Base-by-base conservation (phyloP, 2,113 vertebrate species). In the Myxocyprinus asiaticus region DNA sequence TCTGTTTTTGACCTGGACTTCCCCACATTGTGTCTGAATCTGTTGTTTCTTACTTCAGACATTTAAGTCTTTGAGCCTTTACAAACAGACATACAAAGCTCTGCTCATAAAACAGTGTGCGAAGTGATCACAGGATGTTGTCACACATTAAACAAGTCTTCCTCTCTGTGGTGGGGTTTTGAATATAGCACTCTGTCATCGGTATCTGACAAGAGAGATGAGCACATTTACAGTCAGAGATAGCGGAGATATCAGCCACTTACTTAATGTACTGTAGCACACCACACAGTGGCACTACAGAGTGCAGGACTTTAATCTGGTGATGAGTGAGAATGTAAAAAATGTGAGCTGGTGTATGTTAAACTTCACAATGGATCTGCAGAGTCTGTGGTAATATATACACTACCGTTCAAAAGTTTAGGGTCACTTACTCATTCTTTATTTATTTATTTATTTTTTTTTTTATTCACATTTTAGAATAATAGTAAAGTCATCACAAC, bases 31-130 rank as follows among this genome's bases (percentile, higher is more conserved):
- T 91, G 95, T 95, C 91, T 96, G 93, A 90, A 92, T 94, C 87
- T 94, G 92, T 87, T 93, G 91, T 89, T 68, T 43, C 94, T 90
- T 87, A 94, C 95, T 87, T 94, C 91, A 79, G 94, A 90, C 87
- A 94, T 91, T 94, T 91, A 68, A 94, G 91, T 93, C 94, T 95
- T 92, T 96, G 94, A 94, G 94, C 90, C 93, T 91, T 87, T 91
- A 82, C 90, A 92, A 91, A 94, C 90, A 94, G 94, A 95, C 85
- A 86, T 67, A 83, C 80, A 45, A 77, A 77, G 84, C 82, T 86
- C 75, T 58, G 55, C 78, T 80, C 85, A 33, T 33, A 33, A 33
- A 33, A 33, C 22, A 33, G 22, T 33, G 22, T 85, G 47, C 42
- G 3, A 3, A 1, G 22, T 17, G 83, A 87, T 88, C 87, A 87